phyloP scores from a whole-genome alignment of 2,797 vertebrate genomes.

The Cuculus canorus region DNA sequence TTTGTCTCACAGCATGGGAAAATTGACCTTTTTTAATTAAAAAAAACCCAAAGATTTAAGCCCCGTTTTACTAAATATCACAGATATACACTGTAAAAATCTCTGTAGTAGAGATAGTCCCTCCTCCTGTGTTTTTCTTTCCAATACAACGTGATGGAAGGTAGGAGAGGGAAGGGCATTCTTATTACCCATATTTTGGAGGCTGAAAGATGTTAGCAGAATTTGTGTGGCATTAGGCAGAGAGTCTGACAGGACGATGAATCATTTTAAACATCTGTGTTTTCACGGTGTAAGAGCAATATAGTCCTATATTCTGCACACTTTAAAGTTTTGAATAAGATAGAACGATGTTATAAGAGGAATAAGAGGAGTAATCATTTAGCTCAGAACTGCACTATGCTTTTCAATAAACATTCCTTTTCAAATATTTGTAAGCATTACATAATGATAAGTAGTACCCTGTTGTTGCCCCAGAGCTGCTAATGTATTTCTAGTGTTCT shows the following conservation, averaged over 20 bases:
- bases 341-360: background rate
- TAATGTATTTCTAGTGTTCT: background rate
- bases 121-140: background rate
- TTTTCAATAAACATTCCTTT: background rate
- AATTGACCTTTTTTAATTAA: background rate
- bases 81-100: background rate
- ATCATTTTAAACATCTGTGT: background rate
- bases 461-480: background rate
- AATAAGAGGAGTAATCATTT: background rate
- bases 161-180: background rate
- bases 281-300: background rate
- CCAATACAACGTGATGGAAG: background rate
- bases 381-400: background rate
- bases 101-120: too few relatives aligned
- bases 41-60: background rate
- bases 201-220: background rate
- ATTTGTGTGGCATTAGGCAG: background rate
- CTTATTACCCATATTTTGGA: background rate
- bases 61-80: background rate
- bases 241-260: background rate
- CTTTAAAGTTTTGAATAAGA: background rate
- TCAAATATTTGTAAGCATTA: background rate
- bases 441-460: background rate
- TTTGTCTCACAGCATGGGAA: background rate
- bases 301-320: background rate